Base-by-base conservation (phyloP, 2,888 invertebrate species). In the Arctia plantaginis region DNA sequence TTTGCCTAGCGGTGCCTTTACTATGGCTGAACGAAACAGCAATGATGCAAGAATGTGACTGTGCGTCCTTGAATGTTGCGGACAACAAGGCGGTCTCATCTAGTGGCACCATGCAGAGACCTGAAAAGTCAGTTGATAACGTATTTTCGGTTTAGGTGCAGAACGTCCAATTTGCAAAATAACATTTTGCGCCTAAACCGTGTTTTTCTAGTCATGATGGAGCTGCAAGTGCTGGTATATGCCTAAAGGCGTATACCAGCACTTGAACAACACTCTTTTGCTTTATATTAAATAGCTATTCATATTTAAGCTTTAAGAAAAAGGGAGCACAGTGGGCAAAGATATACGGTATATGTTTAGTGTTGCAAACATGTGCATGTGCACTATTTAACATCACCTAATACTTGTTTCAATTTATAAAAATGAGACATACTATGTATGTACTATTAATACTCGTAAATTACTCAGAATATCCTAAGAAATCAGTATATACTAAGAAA, bases 1-100 rank as follows among this genome's bases (percentile, higher is more conserved):
- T 92, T 0, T 85, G 88, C 10, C 35, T 93, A 7, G 93, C 92
- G 0, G 92, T 92, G 23, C 94, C 95, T 0, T 82, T 95, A 59
- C 86, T 89, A n/a, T 94, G 93, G 94, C 69, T 90, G 1, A 90
- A 91, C 71, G 66, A 83, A 0, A 85, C 82, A 15, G 59, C 67
- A 7, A 93, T 95, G 93, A 76, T 84, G 55, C 80, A 79, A 3
- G 87, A 88, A 23, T 94, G 94, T 69, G 90, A 88, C 44, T 93
- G 92, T 74, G 89, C 91, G 2, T 72, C 83, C 3, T 78, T 94
- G 68, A 82, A 92, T 3, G 81, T 86, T 10, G 84, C 90, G 3
- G 87, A 88, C 65, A 90, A 89, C 0, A 89, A 80, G 79, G 76
- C 78, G 27, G 82, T 87, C 0, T 87, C 88, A 0, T 82, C 86